Evolutionary conservation across 2,113 vertebrate genomes (phyloP), one percentile per base, ranked within the genome.

Genomic region (Dendrocopos noguchii): DNA sequence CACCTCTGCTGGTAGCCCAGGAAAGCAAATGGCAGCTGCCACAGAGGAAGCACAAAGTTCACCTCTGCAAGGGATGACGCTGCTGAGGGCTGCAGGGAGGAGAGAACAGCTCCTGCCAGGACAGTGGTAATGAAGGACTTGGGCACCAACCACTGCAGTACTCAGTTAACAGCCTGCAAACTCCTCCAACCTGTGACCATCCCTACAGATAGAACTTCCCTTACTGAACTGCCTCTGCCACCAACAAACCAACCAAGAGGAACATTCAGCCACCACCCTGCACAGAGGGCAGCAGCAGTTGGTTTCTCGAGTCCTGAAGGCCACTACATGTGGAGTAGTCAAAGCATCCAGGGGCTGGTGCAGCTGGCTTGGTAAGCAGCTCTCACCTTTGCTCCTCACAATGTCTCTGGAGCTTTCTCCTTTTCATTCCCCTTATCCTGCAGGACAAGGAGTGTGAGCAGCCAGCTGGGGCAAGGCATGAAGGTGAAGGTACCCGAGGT

Each of bases 301-400:
- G 24, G 18, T 12, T 67, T 44, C 31, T 34, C 28, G 52, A 59
- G 20, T 5, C 27, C 11, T 9, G 57, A 79, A 60, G 78, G 65
- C 15, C 4, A 1, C 53, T 22, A n/a, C 0, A 1, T 3, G 4
- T 1, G 3, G 42, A 84, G 66, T 1, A 77, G 46, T 34, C 34
- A 60, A 22, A 77, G 50, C 0, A 27, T 13, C 71, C 71, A 24
- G 50, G 34, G 44, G 63, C 19, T 59, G n/a, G 39, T 0, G 2
- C 42, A 27, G 33, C 55, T 27, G 50, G 20, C 33, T 82, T 7
- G 4, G 18, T 15, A 44, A 74, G 52, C 64, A 90, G 61, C 52
- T 66, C 39, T 39, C 80, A 33, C 39, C 10, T 60, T 31, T 82
- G 9, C 1, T 1, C 2, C 13, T 39, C 42, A 24, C 22, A 76